phyloP scores from a whole-genome alignment of 2,888 invertebrate genomes.

The Pycnomerus fuliginosus region DNA sequence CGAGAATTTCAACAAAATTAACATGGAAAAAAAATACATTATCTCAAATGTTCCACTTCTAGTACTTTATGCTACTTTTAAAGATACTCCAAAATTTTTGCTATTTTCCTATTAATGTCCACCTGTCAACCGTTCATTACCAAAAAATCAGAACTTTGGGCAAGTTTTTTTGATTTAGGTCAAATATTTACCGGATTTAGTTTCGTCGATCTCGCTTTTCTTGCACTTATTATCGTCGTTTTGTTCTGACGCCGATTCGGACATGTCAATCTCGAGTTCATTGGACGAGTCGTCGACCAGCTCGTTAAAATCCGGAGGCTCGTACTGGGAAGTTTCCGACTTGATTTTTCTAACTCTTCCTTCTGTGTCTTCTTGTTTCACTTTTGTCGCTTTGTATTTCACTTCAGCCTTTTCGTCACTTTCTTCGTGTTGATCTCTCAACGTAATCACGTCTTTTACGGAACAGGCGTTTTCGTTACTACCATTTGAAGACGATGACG shows the following conservation, averaged over 20 bases:
- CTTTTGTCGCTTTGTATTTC: too few relatives aligned
- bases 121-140: too few relatives aligned
- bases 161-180: too few relatives aligned
- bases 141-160: too few relatives aligned
- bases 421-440: slow-evolving; percentile 49
- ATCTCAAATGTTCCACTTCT: too few relatives aligned
- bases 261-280: slow-evolving; percentile 78
- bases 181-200: slow-evolving; percentile 18
- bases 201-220: slow-evolving; percentile 54
- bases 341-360: too few relatives aligned
- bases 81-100: too few relatives aligned
- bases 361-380: too few relatives aligned
- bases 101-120: too few relatives aligned
- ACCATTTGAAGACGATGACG: slow-evolving; percentile 63
- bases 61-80: too few relatives aligned
- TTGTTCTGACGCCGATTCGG: slow-evolving; percentile 66
- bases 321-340: slow-evolving; percentile 58
- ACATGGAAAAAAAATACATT: too few relatives aligned
- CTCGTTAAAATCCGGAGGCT: slow-evolving; percentile 74
- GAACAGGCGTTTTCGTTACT: slow-evolving; percentile 62
- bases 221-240: slow-evolving; percentile 59
- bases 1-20: too few relatives aligned
- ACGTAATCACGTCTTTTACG: slow-evolving; percentile 64
- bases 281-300: slow-evolving; percentile 75
- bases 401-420: slow-evolving; percentile 35